phyloP scores from a whole-genome alignment of 2,113 vertebrate genomes.

The Mastomys coucha region DNA sequence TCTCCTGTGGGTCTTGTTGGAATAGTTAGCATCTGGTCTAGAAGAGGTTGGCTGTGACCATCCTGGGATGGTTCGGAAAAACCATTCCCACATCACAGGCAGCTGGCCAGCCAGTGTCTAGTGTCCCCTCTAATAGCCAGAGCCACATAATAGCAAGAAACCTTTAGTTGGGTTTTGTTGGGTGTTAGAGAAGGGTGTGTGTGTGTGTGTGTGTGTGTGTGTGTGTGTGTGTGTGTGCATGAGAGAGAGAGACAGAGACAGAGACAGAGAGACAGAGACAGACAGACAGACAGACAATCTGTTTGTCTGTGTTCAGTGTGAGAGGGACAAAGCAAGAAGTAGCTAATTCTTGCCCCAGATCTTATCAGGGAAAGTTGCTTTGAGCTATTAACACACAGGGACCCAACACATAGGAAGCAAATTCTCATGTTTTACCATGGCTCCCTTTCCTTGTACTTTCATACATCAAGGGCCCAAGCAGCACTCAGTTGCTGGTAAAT shows the following conservation, averaged over 20 bases:
- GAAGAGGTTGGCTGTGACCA: background rate
- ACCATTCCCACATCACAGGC: accelerated
- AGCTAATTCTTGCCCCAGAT: background rate
- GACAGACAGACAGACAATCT: too few species aligned
- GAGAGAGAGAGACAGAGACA: background rate
- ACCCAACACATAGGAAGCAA: accelerated
- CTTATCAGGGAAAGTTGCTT: background rate
- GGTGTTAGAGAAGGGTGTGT: background rate
- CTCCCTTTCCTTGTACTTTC: accelerated
- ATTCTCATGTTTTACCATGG: accelerated
- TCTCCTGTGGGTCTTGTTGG: background rate
- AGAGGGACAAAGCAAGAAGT: background rate
- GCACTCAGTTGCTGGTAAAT: background rate
- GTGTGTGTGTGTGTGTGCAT: accelerated
- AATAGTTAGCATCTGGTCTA: background rate
- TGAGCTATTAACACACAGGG: background rate
- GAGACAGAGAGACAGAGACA: background rate
- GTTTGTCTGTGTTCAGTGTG: background rate
- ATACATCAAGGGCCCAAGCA: background rate
- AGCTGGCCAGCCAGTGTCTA: accelerated
- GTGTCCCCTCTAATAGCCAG: background rate
- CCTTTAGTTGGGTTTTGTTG: background rate
- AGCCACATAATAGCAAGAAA: accelerated
- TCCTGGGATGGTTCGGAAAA: too few species aligned
- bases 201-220: background rate